Evolutionary conservation across 2,888 invertebrate genomes (phyloP).

Genomic region (Folsomia manolachei): DNA sequence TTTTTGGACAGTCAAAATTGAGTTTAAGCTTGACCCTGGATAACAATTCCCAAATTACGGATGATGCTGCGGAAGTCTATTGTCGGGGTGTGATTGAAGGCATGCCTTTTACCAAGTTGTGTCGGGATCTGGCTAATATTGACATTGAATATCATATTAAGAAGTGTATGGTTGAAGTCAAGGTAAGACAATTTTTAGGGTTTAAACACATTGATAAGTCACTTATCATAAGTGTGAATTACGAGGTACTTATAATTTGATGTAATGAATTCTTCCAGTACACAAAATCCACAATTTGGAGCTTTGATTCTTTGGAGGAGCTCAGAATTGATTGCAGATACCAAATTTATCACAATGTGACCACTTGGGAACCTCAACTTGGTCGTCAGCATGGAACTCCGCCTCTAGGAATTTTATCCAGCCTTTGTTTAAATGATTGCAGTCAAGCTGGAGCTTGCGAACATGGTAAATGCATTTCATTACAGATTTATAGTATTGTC

Average conservation of each 20-base stretch:
- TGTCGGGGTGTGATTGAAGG: constrained; percentile 49
- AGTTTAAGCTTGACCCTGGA: constrained; percentile 26
- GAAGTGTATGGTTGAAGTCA: constrained; percentile 45
- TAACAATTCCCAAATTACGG: constrained; percentile 40
- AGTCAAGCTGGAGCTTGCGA: constrained; percentile 44
- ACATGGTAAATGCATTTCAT: constrained; percentile 38
- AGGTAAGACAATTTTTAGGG: constrained; percentile 37
- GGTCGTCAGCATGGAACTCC: constrained; percentile 49
- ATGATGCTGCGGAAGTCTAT: constrained; percentile 48
- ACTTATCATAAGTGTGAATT: not conserved
- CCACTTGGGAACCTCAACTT: constrained; percentile 51
- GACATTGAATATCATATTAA: constrained; percentile 46
- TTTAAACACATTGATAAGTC: not conserved
- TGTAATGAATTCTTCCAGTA: too few relatives aligned
- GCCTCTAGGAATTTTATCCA: constrained; percentile 45
- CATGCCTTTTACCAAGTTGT: constrained; percentile 47
- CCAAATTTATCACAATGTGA: constrained; percentile 51
- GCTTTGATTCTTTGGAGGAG: constrained; percentile 48
- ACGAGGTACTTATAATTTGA: not conserved
- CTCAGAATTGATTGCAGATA: constrained; percentile 51
- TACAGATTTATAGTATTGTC: too few relatives aligned
- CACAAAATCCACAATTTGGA: constrained; percentile 47
- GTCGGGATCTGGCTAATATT: constrained; percentile 46
- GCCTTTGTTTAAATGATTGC: constrained; percentile 48
- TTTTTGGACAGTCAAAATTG: constrained; percentile 26